Evolutionary conservation across 2,888 invertebrate species (phyloP), one percentile per base, ranked within the genome.

Genomic region (Idaea dimidiata): DNA sequence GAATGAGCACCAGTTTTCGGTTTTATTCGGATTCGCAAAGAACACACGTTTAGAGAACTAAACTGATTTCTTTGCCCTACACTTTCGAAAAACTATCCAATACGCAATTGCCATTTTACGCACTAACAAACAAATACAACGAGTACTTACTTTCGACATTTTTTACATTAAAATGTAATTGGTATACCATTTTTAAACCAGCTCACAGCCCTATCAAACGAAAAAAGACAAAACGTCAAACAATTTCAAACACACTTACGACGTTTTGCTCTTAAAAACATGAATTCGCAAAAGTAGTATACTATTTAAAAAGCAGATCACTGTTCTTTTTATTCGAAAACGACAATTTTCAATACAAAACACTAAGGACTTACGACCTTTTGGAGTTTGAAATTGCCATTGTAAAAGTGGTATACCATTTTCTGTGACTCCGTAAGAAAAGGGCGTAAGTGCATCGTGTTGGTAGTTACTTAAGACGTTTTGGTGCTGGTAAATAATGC

Each of bases 381-480:
- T 43, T 43, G 43, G 43, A 14, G 10, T 14, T 43, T 43, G 1
- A 43, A 14, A 43, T 8, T 43, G 14, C 14, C 1, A 43, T 43
- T 43, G 43, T 43, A 43, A 43, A 43, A 43, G 43, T 43, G 43
- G 43, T 43, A 43, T 43, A 43, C 43, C 43, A 43, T 43, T 43
- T 43, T 43, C 10, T 43, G 43, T 10, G 43, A 14, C 14, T 8
- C 10, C 14, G 8, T 43, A 14, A 14, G 8, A 43, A 10, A 43
- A 43, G 2, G 43, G 6, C 43, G 5, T 43, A 43, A 43, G 43
- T 8, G 2, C 3, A 14, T 43, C 14, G 43, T 14, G 8, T 43
- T 43, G 8, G 10, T 14, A 3, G 43, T 43, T 7, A 43, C 0
- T 8, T 43, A 43, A 43, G 43, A 43, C 43, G 43, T 43, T 43